A percentile compares a stretch with the other conserved stretches of the same genome.
phyloP scores from a whole-genome alignment of 1,140 invertebrate species.

The Drosophila tsacasi region DNA sequence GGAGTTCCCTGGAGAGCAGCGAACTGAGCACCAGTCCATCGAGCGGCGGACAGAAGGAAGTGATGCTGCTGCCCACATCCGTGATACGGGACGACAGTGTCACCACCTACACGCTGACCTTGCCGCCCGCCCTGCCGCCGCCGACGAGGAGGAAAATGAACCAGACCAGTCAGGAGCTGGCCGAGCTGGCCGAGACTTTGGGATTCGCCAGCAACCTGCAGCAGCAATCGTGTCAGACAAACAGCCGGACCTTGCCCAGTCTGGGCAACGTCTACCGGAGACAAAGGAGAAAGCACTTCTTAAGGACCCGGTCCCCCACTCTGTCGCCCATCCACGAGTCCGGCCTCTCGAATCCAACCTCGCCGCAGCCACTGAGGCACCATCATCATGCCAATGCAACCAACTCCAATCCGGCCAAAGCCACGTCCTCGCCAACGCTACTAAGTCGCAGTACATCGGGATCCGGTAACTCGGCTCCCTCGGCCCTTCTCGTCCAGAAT shows the following conservation, averaged over 20 bases:
- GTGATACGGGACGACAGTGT: slow-evolving; percentile 81
- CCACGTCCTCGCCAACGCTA: slow-evolving; percentile 47
- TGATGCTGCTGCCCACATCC: slow-evolving; percentile 81
- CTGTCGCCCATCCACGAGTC: slow-evolving; percentile 90
- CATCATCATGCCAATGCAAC: slow-evolving; percentile 37
- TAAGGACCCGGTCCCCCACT: slow-evolving; percentile 86
- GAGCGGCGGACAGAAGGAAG: slow-evolving; percentile 45
- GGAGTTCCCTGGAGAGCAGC: slow-evolving; percentile 61
- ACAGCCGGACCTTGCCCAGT: slow-evolving; percentile 53
- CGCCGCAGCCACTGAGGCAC: slow-evolving; percentile 86
- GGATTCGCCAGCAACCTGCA: slow-evolving; percentile 67
- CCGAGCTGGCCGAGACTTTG: slow-evolving; percentile 86
- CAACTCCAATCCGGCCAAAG: slow-evolving; percentile 61
- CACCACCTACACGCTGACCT: slow-evolving; percentile 67
- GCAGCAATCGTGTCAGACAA: slow-evolving; percentile 28
- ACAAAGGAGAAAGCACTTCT: slow-evolving; percentile 85
- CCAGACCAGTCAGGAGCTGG: slow-evolving; percentile 83
- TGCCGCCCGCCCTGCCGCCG: slow-evolving; percentile 86
- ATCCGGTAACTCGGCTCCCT: slow-evolving; percentile 24
- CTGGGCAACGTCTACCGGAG: slow-evolving; percentile 76
- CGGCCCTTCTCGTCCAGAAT: slow-evolving; percentile 60
- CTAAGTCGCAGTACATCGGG: slow-evolving; percentile 32
- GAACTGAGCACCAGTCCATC: slow-evolving; percentile 77
- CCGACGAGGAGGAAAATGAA: slow-evolving; percentile 86
- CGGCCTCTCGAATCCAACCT: slow-evolving; percentile 90